Conservation (phyloP, 2,113 vertebrate genomes). For the Callipepla californica region DNA sequence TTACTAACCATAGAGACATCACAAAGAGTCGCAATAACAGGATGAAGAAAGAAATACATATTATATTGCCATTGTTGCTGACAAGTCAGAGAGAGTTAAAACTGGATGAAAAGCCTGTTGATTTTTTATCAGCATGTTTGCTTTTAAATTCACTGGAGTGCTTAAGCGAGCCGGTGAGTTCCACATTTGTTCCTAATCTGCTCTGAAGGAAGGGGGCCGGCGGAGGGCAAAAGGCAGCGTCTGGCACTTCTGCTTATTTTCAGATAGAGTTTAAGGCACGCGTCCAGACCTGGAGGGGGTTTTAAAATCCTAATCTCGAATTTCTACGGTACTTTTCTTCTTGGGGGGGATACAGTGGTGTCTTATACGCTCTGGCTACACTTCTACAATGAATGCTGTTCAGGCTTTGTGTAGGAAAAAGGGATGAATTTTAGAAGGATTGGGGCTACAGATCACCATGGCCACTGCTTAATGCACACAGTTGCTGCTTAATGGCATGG, state of each 20-base stretch:
- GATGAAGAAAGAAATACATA: background rate
- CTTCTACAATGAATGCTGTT: background rate
- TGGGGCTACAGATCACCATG: background rate
- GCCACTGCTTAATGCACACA: background rate
- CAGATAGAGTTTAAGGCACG: conserved; percentile 44
- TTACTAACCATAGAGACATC: background rate
- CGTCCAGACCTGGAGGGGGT: conserved; percentile 30
- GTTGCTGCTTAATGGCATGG: background rate
- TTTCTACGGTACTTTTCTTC: conserved; percentile 25
- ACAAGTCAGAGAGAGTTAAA: background rate
- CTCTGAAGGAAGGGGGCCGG: conserved; percentile 53
- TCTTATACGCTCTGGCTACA: background rate
- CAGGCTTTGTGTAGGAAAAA: background rate
- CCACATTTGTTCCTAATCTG: conserved; percentile 65
- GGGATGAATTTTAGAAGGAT: background rate
- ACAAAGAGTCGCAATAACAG: background rate
- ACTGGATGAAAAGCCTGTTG: background rate
- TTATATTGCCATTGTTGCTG: background rate
- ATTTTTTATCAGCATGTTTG: conserved; percentile 27
- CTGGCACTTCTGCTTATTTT: conserved; percentile 64
- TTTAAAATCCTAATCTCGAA: conserved; percentile 30
- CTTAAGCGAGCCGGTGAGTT: background rate
- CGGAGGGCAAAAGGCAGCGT: conserved; percentile 1
- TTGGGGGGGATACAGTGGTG: background rate
- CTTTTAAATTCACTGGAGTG: conserved; percentile 36